Percentiles rank a stretch among this genome's conserved stretches.
These are phyloP conservation scores for Eciton burchellii DNA, from an alignment of 1,140 invertebrate genomes.

Conservation along the genomic window DNA sequence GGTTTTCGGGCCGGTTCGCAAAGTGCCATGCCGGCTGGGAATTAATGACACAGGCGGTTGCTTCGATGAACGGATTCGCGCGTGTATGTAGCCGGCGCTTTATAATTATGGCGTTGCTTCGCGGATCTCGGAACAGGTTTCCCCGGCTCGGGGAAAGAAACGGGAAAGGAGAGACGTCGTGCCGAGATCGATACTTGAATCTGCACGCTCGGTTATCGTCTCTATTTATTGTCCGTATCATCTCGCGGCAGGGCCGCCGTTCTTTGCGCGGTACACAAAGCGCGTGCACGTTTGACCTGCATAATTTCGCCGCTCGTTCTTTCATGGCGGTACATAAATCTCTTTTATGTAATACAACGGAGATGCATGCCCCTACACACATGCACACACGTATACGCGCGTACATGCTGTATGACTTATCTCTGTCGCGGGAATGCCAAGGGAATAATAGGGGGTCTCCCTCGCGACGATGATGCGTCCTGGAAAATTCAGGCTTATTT, in stretches of 20 bases:
- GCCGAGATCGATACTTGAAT: constrained; percentile 9
- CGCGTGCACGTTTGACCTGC: neutral
- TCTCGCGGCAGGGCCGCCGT: neutral
- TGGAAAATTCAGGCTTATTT: constrained; percentile 20
- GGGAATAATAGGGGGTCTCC: neutral
- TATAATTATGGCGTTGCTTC: constrained; percentile 4
- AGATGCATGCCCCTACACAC: too few relatives aligned
- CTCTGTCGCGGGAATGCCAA: too few relatives aligned
- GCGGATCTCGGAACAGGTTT: constrained; percentile 2
- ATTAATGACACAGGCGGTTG: constrained; percentile 33
- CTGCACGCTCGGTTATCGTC: neutral
- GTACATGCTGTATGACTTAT: neutral
- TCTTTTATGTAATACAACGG: constrained; percentile 11
- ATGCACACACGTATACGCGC: neutral
- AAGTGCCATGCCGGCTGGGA: constrained; percentile 12
- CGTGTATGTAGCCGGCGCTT: constrained; percentile 21
- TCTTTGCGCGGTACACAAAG: too few relatives aligned
- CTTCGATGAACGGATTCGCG: constrained; percentile 33
- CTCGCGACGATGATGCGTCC: neutral
- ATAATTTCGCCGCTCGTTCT: neutral
- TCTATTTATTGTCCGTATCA: neutral
- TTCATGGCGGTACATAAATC: neutral
- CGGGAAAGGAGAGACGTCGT: neutral
- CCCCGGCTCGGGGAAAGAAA: neutral
- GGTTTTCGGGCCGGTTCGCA: constrained; percentile 35